Conservation (phyloP, 2,888 invertebrate species). For the Apodemia mormo region DNA sequence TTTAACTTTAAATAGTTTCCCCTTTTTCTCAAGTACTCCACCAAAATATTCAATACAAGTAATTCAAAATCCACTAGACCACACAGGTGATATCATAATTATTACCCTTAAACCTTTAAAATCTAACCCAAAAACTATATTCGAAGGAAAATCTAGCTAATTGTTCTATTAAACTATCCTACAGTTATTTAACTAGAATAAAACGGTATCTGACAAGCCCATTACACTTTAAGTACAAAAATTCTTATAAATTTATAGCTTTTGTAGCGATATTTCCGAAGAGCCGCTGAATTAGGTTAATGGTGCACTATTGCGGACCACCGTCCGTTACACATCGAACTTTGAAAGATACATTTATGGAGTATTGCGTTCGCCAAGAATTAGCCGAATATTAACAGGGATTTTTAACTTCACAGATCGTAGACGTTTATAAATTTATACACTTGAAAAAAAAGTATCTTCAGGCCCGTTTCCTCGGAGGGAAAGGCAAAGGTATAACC, state of each 20-base stretch:
- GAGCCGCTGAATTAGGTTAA: constrained; percentile 14
- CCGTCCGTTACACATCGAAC: constrained; percentile 11
- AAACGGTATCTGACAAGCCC: constrained; percentile 9
- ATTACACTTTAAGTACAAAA: constrained; percentile 11
- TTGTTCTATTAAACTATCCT: neutral
- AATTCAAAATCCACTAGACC: too few species aligned
- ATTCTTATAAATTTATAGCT: constrained; percentile 13
- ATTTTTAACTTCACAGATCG: neutral
- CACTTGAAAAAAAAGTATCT: too few species aligned
- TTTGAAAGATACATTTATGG: neutral
- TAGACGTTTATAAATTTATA: too few species aligned
- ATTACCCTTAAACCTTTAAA: too few species aligned
- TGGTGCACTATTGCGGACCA: constrained; percentile 5
- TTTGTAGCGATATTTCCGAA: constrained; percentile 16
- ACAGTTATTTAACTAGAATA: constrained; percentile 5
- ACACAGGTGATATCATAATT: too few species aligned
- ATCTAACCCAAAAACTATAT: neutral
- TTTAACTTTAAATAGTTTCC: too few species aligned
- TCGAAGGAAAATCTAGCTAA: neutral
- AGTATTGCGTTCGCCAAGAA: neutral
- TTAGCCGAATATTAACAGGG: constrained; percentile 3
- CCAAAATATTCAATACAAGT: too few species aligned
- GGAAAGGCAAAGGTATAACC: too few species aligned
- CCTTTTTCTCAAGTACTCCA: too few species aligned
- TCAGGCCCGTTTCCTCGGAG: too few species aligned